Evolutionary conservation across 2,888 invertebrate genomes (phyloP).

Genomic region (Gryllus longicercus): DNA sequence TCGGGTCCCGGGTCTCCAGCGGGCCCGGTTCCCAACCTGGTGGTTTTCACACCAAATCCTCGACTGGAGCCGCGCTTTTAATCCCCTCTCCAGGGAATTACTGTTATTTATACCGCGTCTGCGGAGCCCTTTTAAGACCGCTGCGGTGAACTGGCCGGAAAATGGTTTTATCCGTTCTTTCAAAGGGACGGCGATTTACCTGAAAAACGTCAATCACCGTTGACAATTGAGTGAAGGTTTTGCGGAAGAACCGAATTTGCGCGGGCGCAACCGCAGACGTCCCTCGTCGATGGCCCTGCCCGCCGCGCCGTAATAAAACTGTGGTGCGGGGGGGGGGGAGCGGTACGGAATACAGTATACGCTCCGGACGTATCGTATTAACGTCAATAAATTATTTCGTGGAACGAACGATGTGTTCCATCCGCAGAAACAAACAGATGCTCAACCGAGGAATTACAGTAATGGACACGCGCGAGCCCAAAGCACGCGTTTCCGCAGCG

Average conservation of each 20-base stretch:
- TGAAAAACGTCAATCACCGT: slow-evolving; percentile 9
- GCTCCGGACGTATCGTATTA: neutral
- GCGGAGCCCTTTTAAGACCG: neutral
- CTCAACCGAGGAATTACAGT: neutral
- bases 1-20: neutral
- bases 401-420: neutral
- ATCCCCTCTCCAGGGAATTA: neutral
- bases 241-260: neutral
- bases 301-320: too few species aligned
- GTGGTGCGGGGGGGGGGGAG: too few species aligned
- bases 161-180: neutral
- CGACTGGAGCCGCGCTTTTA: neutral
- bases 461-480: neutral
- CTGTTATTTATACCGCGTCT: neutral
- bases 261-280: too few species aligned
- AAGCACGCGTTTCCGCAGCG: neutral
- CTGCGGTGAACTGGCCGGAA: neutral
- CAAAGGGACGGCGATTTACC: neutral
- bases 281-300: too few species aligned
- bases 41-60: slow-evolving; percentile 9
- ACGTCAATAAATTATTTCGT: slow-evolving; percentile 17
- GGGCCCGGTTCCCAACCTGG: neutral
- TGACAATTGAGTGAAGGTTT: slow-evolving; percentile 11
- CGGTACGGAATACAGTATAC: too few species aligned
- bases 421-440: slow-evolving; percentile 2